Evolutionary conservation across 2,113 vertebrate species (phyloP).

Genomic region (Salvelinus alpinus): DNA sequence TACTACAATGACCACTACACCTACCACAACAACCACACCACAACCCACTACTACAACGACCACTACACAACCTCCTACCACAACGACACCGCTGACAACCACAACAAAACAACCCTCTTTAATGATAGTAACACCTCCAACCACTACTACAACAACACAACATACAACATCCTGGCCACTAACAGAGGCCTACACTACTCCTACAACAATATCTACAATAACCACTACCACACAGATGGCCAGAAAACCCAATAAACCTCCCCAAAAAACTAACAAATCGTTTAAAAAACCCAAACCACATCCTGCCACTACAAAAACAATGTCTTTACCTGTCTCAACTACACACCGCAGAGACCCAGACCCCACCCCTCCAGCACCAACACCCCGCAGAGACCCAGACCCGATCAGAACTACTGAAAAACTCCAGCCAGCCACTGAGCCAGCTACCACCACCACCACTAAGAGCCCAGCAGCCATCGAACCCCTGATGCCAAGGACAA

Average conservation of each 20-base stretch:
- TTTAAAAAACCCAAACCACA: conserved; percentile 56
- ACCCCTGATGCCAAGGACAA: conserved; percentile 12
- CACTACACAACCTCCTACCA: neutral
- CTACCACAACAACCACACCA: too few species aligned
- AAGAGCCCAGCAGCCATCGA: conserved; percentile 13
- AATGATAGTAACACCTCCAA: conserved; percentile 31
- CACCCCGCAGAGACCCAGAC: neutral
- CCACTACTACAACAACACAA: neutral
- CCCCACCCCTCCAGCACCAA: conserved; percentile 17
- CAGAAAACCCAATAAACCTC: conserved; percentile 44
- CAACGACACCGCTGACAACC: conserved; percentile 12
- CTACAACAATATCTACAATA: conserved; percentile 10
- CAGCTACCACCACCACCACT: neutral
- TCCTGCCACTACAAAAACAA: conserved; percentile 10
- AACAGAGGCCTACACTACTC: neutral
- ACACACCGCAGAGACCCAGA: neutral
- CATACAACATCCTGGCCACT: neutral
- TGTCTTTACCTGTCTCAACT: neutral
- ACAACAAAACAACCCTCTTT: conserved; percentile 32
- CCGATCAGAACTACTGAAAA: conserved; percentile 25
- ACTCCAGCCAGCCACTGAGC: neutral
- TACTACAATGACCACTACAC: too few species aligned
- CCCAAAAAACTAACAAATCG: conserved; percentile 60
- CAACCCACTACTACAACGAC: neutral
- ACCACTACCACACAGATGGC: neutral